Evolutionary conservation across 64 coral and sea anemone genomes (phyloP).

Genomic region (Pachyseris speciosa): DNA sequence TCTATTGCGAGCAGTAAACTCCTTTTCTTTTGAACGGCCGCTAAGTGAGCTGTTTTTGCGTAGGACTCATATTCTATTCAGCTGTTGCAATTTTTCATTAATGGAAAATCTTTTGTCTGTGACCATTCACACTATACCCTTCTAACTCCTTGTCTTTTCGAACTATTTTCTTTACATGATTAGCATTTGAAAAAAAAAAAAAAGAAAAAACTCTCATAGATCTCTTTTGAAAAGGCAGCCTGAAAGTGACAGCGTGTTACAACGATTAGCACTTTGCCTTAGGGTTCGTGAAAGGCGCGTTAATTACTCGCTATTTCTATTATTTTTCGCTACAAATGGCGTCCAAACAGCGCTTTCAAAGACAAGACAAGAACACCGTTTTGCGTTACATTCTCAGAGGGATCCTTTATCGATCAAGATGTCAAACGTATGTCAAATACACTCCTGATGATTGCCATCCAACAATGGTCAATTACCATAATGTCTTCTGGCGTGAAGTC

Average conservation of each 20-base stretch:
- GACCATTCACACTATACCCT: constrained; percentile 30
- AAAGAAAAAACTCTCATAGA: constrained; percentile 12
- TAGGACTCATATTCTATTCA: constrained; percentile 25
- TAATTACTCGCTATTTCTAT: constrained; percentile 47
- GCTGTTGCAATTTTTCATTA: constrained; percentile 44
- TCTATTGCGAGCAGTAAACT: background rate
- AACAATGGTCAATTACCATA: constrained; percentile 63
- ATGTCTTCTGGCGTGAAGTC: constrained; percentile 18
- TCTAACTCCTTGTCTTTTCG: constrained; percentile 28
- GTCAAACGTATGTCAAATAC: constrained; percentile 44
- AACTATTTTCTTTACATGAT: background rate
- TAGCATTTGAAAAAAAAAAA: constrained; percentile 59
- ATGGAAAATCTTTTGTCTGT: constrained; percentile 37
- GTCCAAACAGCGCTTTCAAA: constrained; percentile 6
- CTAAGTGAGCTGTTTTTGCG: constrained; percentile 26
- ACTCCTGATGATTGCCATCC: constrained; percentile 53
- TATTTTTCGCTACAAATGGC: constrained; percentile 28
- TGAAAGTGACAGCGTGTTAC: constrained; percentile 54
- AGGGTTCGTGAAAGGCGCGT: constrained; percentile 32
- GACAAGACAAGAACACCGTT: constrained; percentile 22
- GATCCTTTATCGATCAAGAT: constrained; percentile 29
- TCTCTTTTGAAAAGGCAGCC: constrained; percentile 38
- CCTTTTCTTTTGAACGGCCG: background rate
- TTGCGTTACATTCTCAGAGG: constrained; percentile 38
- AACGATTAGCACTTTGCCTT: constrained; percentile 60